These are phyloP conservation scores for Oreochromis niloticus DNA, from an alignment of 2,113 vertebrate genomes.

Conservation along the genomic window DNA sequence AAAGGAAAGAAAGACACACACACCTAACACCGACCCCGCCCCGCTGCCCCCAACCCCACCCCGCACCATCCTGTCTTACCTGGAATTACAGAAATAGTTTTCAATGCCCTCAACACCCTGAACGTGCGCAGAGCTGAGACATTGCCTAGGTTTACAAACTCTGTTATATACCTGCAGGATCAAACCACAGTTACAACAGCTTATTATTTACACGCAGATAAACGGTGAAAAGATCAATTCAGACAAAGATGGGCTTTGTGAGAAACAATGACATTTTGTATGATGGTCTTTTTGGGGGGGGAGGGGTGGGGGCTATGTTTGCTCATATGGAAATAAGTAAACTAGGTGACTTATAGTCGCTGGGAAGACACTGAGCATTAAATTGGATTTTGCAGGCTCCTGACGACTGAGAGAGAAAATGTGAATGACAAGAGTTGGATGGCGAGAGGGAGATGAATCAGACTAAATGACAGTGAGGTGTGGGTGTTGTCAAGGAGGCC, in stretches of 20 bases:
- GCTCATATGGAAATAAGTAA: neutral
- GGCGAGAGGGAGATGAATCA: neutral
- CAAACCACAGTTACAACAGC: conserved; percentile 94
- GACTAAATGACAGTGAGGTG: neutral
- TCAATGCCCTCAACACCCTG: conserved; percentile 99
- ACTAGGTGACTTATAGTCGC: neutral
- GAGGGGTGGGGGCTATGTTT: neutral
- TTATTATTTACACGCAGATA: conserved; percentile 60
- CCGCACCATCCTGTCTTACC: conserved; percentile 85
- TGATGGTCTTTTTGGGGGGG: neutral
- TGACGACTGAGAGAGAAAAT: conserved; percentile 6
- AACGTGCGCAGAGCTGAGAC: conserved; percentile 99
- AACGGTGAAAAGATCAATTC: conserved; percentile 3
- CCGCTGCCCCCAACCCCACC: conserved; percentile 31
- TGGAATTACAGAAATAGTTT: conserved; percentile 99
- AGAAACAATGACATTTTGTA: neutral
- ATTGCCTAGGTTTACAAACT: conserved; percentile 99
- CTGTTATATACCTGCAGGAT: conserved; percentile 99
- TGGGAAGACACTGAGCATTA: neutral
- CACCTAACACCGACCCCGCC: conserved; percentile 88
- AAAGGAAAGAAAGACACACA: conserved; percentile 74
- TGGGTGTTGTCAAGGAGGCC: neutral
- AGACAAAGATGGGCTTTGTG: conserved; percentile 8
- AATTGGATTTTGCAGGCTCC: conserved; percentile 10
- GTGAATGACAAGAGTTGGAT: neutral